phyloP scores from a whole-genome alignment of 2,113 vertebrate species.

The Elgaria multicarinata region DNA sequence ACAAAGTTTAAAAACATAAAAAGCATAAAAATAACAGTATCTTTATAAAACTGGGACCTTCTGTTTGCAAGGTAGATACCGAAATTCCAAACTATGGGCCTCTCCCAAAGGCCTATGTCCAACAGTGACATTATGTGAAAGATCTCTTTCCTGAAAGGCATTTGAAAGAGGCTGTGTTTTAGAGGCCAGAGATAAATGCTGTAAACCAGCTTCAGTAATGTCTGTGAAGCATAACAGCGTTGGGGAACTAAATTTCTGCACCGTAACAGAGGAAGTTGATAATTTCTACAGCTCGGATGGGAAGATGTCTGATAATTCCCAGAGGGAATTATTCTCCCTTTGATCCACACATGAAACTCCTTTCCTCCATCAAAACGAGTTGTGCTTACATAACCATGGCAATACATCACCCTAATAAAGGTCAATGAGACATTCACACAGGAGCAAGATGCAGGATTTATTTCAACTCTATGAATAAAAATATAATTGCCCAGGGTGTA shows the following conservation, averaged over 20 bases:
- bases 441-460: constrained; percentile 45
- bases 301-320: constrained; percentile 26
- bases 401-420: constrained; percentile 54
- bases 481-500: constrained; percentile 33
- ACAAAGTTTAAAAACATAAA: too few species aligned
- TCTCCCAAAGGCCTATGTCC: neutral
- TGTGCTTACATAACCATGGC: constrained; percentile 41
- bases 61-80: neutral
- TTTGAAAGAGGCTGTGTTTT: fast-evolving
- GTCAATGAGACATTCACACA: constrained; percentile 51
- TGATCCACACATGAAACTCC: constrained; percentile 18
- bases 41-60: too few species aligned
- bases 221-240: neutral
- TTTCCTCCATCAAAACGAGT: constrained; percentile 50
- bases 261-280: constrained; percentile 12
- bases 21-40: too few species aligned
- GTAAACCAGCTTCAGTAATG: neutral
- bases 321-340: neutral
- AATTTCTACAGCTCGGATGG: neutral
- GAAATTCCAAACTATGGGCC: neutral
- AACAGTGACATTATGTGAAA: neutral
- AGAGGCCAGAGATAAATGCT: neutral
- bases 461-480: constrained; percentile 48
- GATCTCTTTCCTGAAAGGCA: neutral
- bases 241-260: constrained; percentile 24